phyloP scores from a whole-genome alignment of 2,113 vertebrate genomes.

The Sinosuthora webbiana region DNA sequence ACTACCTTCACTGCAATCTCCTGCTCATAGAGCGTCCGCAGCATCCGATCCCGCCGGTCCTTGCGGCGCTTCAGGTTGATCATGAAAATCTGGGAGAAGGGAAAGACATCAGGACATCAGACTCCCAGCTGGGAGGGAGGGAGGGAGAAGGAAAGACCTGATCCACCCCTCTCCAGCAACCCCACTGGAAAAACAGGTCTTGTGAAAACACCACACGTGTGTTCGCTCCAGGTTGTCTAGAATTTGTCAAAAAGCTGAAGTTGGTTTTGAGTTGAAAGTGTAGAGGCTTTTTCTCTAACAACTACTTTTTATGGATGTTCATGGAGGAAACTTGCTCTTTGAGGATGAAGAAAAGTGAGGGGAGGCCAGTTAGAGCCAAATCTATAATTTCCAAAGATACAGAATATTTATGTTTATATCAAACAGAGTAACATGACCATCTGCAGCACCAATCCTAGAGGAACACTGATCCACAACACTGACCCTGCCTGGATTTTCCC shows the following conservation, averaged over 20 bases:
- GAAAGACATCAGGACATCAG: neutral
- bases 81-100: conserved; percentile 83
- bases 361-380: neutral
- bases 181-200: neutral
- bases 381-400: neutral
- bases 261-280: neutral
- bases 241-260: neutral
- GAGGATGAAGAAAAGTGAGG: neutral
- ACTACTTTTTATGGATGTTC: neutral
- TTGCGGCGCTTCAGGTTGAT: conserved; percentile 92
- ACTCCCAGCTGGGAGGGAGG: neutral
- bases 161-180: neutral
- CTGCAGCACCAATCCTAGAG: neutral
- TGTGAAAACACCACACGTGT: neutral
- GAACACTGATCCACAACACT: neutral
- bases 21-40: conserved; percentile 82
- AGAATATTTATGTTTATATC: neutral
- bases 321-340: neutral
- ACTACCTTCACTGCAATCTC: conserved; percentile 82
- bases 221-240: neutral
- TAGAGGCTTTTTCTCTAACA: neutral
- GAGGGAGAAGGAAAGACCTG: neutral
- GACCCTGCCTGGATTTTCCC: neutral
- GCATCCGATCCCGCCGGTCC: conserved; percentile 89
- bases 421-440: neutral